A percentile compares a stretch with the other conserved stretches of the same genome.
Evolutionary conservation across 1,140 invertebrate genomes (phyloP).

Genomic region (Pollicipes pollicipes): DNA sequence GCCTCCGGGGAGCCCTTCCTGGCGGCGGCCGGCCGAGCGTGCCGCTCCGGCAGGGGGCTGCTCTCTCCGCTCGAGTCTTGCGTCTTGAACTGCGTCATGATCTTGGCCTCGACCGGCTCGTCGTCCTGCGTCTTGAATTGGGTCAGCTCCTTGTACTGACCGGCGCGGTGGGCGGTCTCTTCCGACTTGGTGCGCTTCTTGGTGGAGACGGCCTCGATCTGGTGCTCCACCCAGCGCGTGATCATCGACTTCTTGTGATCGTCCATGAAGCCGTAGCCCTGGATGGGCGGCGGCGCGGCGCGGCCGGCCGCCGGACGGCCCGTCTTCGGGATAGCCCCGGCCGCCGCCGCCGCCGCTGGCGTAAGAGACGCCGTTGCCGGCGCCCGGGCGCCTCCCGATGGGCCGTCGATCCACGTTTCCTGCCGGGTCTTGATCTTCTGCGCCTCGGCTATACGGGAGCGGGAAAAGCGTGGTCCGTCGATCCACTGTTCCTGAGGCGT

Average conservation of each 20-base stretch:
- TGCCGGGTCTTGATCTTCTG: constrained; percentile 19
- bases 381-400: constrained; percentile 22
- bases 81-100: constrained; percentile 10
- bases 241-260: constrained; percentile 82
- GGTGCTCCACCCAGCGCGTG: constrained; percentile 79
- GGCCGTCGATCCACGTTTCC: constrained; percentile 89
- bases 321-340: too few relatives aligned
- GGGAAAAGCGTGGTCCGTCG: constrained; percentile 74
- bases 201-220: constrained; percentile 24
- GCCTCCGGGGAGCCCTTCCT: too few relatives aligned
- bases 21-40: too few relatives aligned
- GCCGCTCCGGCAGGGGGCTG: not conserved
- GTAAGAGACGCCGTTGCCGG: not conserved
- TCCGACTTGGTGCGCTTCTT: too few relatives aligned
- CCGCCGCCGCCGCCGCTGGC: not conserved
- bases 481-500: constrained; percentile 81
- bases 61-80: not conserved
- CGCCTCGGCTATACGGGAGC: constrained; percentile 25
- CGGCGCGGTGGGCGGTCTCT: constrained; percentile 3
- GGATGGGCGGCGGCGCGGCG: constrained; percentile 8
- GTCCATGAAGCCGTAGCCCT: constrained; percentile 57
- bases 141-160: constrained; percentile 39
- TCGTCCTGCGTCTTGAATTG: constrained; percentile 42
- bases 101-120: constrained; percentile 22
- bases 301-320: not conserved